Evolutionary conservation across 2,113 vertebrate species (phyloP).

Genomic region (Istiophorus platypterus): DNA sequence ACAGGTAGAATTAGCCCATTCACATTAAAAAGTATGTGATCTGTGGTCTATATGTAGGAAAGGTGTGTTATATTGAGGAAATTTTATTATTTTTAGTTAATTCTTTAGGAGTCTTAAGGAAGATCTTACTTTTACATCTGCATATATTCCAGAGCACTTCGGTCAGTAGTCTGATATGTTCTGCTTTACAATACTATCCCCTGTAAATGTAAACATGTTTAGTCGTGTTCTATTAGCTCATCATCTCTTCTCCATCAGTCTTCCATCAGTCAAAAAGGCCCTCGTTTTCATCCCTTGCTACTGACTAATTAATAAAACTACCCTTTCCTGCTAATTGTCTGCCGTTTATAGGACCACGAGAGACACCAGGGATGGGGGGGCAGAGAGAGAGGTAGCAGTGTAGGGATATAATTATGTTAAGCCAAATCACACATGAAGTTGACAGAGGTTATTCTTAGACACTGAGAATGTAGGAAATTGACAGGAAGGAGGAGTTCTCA

Average conservation of each 20-base stretch:
- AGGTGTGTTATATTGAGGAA: too few species aligned
- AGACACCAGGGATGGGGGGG: slow-evolving; percentile 63
- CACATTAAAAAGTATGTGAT: too few species aligned
- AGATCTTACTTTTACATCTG: too few species aligned
- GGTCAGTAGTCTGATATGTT: too few species aligned
- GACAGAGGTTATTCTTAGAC: slow-evolving; percentile 77
- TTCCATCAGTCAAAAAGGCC: slow-evolving; percentile 20
- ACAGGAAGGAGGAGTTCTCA: slow-evolving; percentile 15
- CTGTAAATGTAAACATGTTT: too few species aligned
- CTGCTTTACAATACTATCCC: too few species aligned
- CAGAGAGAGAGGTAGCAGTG: slow-evolving; percentile 33
- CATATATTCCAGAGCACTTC: too few species aligned
- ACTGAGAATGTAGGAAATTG: slow-evolving; percentile 35
- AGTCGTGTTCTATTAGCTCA: not conserved
- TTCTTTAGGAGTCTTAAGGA: too few species aligned
- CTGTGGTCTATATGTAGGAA: too few species aligned
- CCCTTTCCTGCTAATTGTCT: slow-evolving; percentile 80
- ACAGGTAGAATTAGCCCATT: too few species aligned
- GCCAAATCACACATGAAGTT: slow-evolving; percentile 79
- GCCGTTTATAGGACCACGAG: slow-evolving; percentile 75
- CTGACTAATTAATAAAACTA: slow-evolving; percentile 80
- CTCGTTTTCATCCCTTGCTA: slow-evolving; percentile 65
- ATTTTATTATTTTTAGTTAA: too few species aligned
- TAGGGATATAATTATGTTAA: slow-evolving; percentile 77
- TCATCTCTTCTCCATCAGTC: not conserved